Evolutionary conservation across 2,113 vertebrate species (phyloP), one percentile per base, ranked within the genome.

Genomic region (Ancistrus triradiatus): DNA sequence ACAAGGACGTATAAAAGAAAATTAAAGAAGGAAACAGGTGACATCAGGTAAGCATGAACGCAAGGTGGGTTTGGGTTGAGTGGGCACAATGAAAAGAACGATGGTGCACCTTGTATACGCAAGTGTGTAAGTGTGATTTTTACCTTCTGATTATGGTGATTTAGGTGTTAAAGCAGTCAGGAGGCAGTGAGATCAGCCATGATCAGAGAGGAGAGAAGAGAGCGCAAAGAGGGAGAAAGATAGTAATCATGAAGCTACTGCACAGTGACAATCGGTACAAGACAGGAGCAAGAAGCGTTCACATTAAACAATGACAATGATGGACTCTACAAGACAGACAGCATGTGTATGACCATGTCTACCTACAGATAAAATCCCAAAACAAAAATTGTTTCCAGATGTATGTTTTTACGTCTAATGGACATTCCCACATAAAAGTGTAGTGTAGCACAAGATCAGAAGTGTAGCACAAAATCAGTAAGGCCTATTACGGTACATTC

Each of bases 111-210:
- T 40, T 59, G 56, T 47, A 57, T 74, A 72, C 77, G 63, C 65
- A 1, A 58, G 77, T 72, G 78, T 80, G 81, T 38, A 42, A 78
- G 4, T 71, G 65, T 3, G 77, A 78, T 82, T n/a, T 80, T 95
- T 96, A 98, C 95, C 95, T 98, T 98, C 96, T 98, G 83, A 83
- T 87, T 79, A 86, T 80, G 80, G 71, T 95, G 83, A 82, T 87
- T 78, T 85, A 81, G 79, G 70, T 4, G 56, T 80, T 42, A 73
- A 2, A 68, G 21, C 27, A 58, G 61, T 59, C 65, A 72, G 69
- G 51, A 69, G 66, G 56, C 44, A 69, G 71, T 68, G 44, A 73
- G 56, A 73, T 60, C 71, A 73, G 66, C 63, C 57, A 66, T 53
- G 52, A 53, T 56, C 38, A 66, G 48, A 66, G 65, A 58, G n/a